Base-by-base conservation (phyloP, 2,113 vertebrate genomes). In the Rhegmatorhina hoffmannsi region DNA sequence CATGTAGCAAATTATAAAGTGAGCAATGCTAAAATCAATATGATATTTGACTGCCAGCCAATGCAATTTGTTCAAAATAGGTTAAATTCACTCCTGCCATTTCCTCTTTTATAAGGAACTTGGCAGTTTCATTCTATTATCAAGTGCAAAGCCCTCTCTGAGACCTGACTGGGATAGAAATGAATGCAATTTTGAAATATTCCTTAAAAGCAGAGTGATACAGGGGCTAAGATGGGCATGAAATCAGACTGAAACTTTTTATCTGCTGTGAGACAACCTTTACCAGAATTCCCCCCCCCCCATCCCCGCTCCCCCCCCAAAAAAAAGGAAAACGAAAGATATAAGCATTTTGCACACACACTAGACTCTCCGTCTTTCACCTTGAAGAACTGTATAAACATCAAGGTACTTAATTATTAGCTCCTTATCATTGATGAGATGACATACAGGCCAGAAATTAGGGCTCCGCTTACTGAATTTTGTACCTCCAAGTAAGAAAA, bases 201-300 rank as follows among this genome's bases (percentile, higher is more conserved):
- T 97, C 81, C 50, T 84, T 88, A 96, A 96, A 94, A 76, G 75
- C 46, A 95, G 89, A 88, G 81, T 81, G 93, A 96, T 87, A 88
- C 50, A 84, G 66, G 64, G 60, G 9, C 49, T 92, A 62, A 91
- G 92, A 93, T 92, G 92, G 72, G 84, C 90, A 94, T 91, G 89
- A 95, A 97, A 97, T 95, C 96, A 96, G 79, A 55, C 68, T 84
- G 89, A 92, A 96, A 91, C 52, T 94, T 96, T 93, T 95, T 90
- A 86, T 95, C 90, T 93, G 56, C 50, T 95, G 43, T 82, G 84
- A 94, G 63, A 84, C 0, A 1, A 86, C 68, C 58, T 86, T 89
- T 94, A 24, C 56, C 63, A 33, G 25, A 76, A 31, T 10, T 43
- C 13, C 40, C 6, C 40, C 6, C 40, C 40, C 12, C 40, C 40